These are phyloP conservation scores for Calephelis perditalis DNA, from an alignment of 2,888 invertebrate species.

Conservation along the genomic window DNA sequence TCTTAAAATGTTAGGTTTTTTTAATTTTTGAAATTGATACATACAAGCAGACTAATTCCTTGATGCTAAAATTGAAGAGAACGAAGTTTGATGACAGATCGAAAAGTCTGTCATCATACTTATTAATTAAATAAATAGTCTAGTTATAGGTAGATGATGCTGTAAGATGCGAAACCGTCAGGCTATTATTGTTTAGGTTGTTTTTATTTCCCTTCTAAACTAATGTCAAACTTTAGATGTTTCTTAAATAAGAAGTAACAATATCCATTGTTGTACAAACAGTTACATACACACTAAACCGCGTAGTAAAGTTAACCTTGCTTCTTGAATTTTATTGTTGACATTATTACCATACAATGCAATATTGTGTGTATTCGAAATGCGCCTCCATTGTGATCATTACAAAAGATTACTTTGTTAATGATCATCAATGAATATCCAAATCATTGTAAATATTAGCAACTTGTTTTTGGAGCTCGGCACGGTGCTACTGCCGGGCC, in stretches of 20 bases:
- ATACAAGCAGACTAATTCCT: too few species aligned
- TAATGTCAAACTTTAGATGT: too few species aligned
- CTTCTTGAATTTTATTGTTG: slow-evolving; percentile 27
- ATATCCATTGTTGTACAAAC: slow-evolving; percentile 4
- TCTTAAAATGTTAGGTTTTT: too few species aligned
- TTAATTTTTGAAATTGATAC: too few species aligned
- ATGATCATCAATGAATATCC: slow-evolving; percentile 36
- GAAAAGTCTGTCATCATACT: too few species aligned
- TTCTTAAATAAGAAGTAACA: neutral
- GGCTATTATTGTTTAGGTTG: too few species aligned
- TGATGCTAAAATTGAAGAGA: too few species aligned
- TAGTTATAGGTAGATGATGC: too few species aligned
- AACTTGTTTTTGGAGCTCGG: slow-evolving; percentile 22
- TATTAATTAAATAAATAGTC: too few species aligned
- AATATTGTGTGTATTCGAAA: slow-evolving; percentile 31
- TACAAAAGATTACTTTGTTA: slow-evolving; percentile 34
- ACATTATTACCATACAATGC: slow-evolving; percentile 28
- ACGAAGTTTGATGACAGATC: too few species aligned
- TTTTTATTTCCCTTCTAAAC: too few species aligned
- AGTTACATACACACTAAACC: slow-evolving; percentile 9
- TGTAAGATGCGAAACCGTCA: too few species aligned
- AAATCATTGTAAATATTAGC: slow-evolving; percentile 30
- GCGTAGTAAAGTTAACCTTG: slow-evolving; percentile 29
- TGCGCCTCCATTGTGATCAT: slow-evolving; percentile 31
- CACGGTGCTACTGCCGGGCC: slow-evolving; percentile 38